Percentiles rank a stretch among this genome's conserved stretches.
phyloP scores from a whole-genome alignment of 2,888 invertebrate species.

The Mellilla xanthometata region DNA sequence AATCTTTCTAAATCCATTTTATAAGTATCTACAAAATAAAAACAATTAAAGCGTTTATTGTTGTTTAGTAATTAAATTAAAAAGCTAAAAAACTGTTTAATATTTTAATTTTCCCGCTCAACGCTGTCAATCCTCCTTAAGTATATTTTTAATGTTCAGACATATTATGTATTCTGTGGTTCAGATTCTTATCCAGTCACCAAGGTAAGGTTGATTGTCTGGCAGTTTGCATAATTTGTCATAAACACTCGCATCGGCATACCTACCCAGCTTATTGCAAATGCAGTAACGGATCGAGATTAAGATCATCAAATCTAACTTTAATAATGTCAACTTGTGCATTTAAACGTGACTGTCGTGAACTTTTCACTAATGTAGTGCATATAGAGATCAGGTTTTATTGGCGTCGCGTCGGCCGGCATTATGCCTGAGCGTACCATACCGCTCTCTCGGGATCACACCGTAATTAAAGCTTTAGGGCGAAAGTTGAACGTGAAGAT shows the following conservation, averaged over 20 bases:
- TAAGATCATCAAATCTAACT: slow-evolving; percentile 54
- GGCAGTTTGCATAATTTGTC: slow-evolving; percentile 49
- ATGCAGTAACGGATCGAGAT: slow-evolving; percentile 48
- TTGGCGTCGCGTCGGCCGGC: slow-evolving; percentile 35
- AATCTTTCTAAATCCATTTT: too few species aligned
- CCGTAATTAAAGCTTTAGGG: slow-evolving; percentile 75
- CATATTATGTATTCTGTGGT: too few species aligned
- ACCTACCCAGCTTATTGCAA: slow-evolving; percentile 35
- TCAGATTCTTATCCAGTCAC: slow-evolving; percentile 15
- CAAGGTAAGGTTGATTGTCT: slow-evolving; percentile 20
- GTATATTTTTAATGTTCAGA: slow-evolving; percentile 12
- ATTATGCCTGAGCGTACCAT: slow-evolving; percentile 43
- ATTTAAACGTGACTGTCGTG: too few species aligned
- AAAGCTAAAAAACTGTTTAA: too few species aligned
- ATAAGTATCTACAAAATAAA: too few species aligned
- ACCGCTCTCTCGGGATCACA: slow-evolving; percentile 64
- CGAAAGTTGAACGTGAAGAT: slow-evolving; percentile 76
- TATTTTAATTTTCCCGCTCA: too few species aligned
- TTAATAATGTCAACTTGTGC: slow-evolving; percentile 55
- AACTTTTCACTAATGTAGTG: too few species aligned
- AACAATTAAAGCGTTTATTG: too few species aligned
- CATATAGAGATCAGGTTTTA: too few species aligned
- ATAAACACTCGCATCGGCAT: slow-evolving; percentile 43
- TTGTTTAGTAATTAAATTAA: too few species aligned
- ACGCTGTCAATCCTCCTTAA: too few species aligned